Evolutionary conservation across 2,888 invertebrate genomes (phyloP), one percentile per base, ranked within the genome.

Genomic region (Prenolepis imparis): DNA sequence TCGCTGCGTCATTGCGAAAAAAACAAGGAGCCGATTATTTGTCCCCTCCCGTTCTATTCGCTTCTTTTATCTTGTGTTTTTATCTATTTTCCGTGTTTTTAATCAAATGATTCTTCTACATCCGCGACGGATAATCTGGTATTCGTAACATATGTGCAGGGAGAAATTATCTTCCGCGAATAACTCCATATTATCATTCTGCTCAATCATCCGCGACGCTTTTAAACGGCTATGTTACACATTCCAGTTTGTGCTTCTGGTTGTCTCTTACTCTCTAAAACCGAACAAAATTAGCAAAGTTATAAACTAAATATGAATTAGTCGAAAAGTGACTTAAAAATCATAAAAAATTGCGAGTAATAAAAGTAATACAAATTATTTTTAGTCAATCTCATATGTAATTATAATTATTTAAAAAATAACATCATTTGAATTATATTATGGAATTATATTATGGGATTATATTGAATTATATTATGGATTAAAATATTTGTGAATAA

Each of bases 91-190:
- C 32, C 24, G 21, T 70, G 21, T 78, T 68, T 70, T 78, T 78
- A 78, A 70, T 78, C 44, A 70, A 78, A 78, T 18, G 59, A 44
- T 78, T 59, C 32, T 41, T 70, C 32, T 70, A 21, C 70, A 59
- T 70, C 21, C 57, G 41, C 70, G 32, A 41, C n/a, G 57, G 70
- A 78, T 78, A 59, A 78, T 78, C 57, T 57, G 44, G 32, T 70
- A 55, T 32, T 78, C 32, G 68, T 57, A 59, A 32, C 28, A 41
- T 59, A 57, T 70, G 36, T 36, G 32, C 44, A 70, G 21, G 21
- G 15, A 41, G 78, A 78, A 70, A 70, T 70, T 78, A 78, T 78
- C 78, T 59, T 78, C 78, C 41, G 78, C 78, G 70, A 78, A 78
- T 78, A 78, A 78, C 70, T 78, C 44, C 44, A 70, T 78, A 70